phyloP scores from a whole-genome alignment of 2,888 invertebrate genomes.

The Cataglyphis rosenhaueri region DNA sequence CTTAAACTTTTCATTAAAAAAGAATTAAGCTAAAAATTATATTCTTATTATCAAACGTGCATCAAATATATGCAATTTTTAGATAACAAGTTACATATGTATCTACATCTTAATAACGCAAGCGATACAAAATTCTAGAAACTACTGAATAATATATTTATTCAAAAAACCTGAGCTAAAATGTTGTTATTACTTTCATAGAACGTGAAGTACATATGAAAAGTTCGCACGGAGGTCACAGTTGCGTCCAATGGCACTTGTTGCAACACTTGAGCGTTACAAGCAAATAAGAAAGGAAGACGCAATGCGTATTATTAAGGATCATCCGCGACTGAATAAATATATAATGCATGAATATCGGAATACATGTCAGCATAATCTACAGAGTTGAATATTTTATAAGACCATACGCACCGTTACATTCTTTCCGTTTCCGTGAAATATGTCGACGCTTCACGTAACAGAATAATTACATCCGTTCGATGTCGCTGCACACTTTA shows the following conservation, averaged over 20 bases:
- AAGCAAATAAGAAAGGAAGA: neutral
- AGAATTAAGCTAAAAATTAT: neutral
- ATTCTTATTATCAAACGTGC: neutral
- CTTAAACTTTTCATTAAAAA: neutral
- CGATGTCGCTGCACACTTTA: conserved; percentile 14
- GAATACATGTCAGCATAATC: neutral
- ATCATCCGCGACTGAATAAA: neutral
- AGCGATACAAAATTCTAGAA: neutral
- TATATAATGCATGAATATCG: neutral
- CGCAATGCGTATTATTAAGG: neutral
- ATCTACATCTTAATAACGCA: neutral
- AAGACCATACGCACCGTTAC: conserved; percentile 20
- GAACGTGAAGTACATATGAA: neutral
- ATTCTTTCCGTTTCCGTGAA: neutral
- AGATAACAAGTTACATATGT: conserved; percentile 3
- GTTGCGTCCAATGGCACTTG: neutral
- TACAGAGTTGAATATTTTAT: neutral
- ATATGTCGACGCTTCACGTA: neutral
- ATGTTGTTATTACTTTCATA: conserved; percentile 6
- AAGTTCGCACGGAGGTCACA: neutral
- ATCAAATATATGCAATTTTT: neutral
- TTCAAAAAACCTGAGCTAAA: neutral
- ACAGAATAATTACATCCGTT: neutral
- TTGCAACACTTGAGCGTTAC: conserved; percentile 10
- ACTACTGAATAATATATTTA: neutral